These are phyloP conservation scores for Osmoderma eremita DNA, from an alignment of 2,888 invertebrate genomes.

Conservation along the genomic window DNA sequence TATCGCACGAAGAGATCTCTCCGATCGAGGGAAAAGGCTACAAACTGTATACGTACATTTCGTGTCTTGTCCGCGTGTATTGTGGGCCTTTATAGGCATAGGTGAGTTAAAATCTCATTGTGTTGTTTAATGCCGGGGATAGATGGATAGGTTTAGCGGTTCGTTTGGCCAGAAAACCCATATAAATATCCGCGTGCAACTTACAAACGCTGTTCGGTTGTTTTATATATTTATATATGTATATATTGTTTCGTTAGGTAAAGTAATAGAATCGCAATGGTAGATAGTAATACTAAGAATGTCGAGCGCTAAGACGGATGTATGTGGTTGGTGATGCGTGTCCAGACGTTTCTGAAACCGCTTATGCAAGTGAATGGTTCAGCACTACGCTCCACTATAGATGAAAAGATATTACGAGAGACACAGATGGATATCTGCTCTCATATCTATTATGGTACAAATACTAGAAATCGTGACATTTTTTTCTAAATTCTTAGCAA, in stretches of 20 bases:
- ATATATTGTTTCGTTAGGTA: slow-evolving; percentile 7
- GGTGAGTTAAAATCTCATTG: too few species aligned
- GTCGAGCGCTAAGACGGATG: slow-evolving; percentile 52
- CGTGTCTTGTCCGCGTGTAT: neutral
- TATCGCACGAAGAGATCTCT: slow-evolving; percentile 30
- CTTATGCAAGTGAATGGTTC: slow-evolving; percentile 55
- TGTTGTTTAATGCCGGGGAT: too few species aligned
- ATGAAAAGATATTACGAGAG: slow-evolving; percentile 45
- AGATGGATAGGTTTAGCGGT: too few species aligned
- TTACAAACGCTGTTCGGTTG: slow-evolving; percentile 8
- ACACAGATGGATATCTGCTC: slow-evolving; percentile 10
- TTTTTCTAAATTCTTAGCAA: too few species aligned
- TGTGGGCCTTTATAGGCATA: neutral
- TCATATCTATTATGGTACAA: too few species aligned
- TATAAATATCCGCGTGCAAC: slow-evolving; percentile 7
- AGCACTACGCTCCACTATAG: slow-evolving; percentile 41
- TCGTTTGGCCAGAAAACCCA: slow-evolving; percentile 10
- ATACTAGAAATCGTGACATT: too few species aligned
- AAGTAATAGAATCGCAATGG: slow-evolving; percentile 6
- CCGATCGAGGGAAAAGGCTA: slow-evolving; percentile 26
- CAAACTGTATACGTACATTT: too few species aligned
- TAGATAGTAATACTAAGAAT: slow-evolving; percentile 24
- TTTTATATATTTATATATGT: neutral
- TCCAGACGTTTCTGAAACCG: slow-evolving; percentile 47
- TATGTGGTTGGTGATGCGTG: slow-evolving; percentile 57